Conservation (phyloP, 2,113 vertebrate species). For the Dissostichus mawsoni region DNA sequence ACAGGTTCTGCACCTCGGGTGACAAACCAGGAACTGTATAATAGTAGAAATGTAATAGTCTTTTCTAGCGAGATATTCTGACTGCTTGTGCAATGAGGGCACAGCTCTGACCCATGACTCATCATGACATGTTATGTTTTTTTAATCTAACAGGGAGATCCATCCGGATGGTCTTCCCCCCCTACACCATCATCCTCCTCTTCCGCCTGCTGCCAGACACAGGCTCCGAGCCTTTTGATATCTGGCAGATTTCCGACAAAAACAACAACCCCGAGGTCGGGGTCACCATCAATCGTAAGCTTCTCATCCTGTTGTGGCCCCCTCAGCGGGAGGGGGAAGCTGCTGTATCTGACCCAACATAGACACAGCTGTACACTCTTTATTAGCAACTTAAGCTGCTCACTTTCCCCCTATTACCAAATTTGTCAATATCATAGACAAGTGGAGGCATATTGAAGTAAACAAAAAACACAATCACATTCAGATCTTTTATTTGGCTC, state of each 20-base stretch:
- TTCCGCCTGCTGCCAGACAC: slow-evolving; percentile 95
- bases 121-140: slow-evolving; percentile 19
- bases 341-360: slow-evolving; percentile 23
- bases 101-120: slow-evolving; percentile 9
- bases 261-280: slow-evolving; percentile 96
- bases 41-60: slow-evolving; percentile 10
- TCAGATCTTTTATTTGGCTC: not conserved
- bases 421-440: not conserved
- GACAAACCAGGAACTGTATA: slow-evolving; percentile 7
- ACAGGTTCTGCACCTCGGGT: slow-evolving; percentile 16
- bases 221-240: slow-evolving; percentile 91
- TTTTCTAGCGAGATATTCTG: not conserved
- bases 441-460: not conserved
- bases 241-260: slow-evolving; percentile 98
- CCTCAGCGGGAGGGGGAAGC: slow-evolving; percentile 23
- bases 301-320: slow-evolving; percentile 37
- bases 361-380: slow-evolving; percentile 39
- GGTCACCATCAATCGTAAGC: slow-evolving; percentile 94
- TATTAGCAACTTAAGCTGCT: not conserved
- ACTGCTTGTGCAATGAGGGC: not conserved
- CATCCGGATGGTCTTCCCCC: slow-evolving; percentile 95
- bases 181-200: slow-evolving; percentile 94
- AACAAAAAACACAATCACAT: not conserved
- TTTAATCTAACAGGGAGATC: slow-evolving; percentile 87
- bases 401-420: not conserved